Conservation (phyloP, 1,140 invertebrate genomes). For the Platyura marginata region DNA sequence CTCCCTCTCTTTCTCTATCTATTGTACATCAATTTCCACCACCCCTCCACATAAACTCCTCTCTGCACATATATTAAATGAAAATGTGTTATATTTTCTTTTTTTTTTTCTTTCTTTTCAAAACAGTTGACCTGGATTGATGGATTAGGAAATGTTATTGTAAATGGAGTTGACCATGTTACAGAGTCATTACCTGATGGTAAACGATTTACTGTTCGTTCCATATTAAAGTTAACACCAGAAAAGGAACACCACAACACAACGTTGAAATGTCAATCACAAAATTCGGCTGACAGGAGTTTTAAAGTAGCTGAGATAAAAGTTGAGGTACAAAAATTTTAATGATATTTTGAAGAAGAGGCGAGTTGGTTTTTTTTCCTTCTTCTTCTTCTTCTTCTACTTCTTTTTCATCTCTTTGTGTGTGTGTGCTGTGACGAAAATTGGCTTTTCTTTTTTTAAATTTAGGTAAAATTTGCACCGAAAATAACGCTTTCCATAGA, state of each 20-base stretch:
- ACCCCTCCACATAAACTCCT: background rate
- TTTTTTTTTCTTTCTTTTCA: background rate
- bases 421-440: too few species aligned
- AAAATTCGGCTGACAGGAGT: conserved; percentile 38
- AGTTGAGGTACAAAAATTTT: conserved; percentile 32
- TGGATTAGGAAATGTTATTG: conserved; percentile 36
- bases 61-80: background rate
- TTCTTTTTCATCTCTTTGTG: conserved; percentile 4
- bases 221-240: conserved; percentile 41
- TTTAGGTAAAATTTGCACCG: conserved; percentile 72
- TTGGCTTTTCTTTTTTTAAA: too few species aligned
- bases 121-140: conserved; percentile 50
- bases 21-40: background rate
- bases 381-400: background rate
- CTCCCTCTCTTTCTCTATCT: background rate
- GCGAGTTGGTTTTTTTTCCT: background rate
- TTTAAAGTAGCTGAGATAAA: conserved; percentile 36
- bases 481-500: conserved; percentile 35
- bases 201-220: conserved; percentile 39
- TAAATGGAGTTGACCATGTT: conserved; percentile 29
- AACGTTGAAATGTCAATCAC: conserved; percentile 50
- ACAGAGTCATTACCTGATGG: conserved; percentile 34
- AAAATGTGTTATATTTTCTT: background rate
- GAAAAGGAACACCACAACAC: conserved; percentile 50
- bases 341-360: background rate